A percentile compares a stretch with the other conserved stretches of the same genome.
These are phyloP conservation scores for Arrhopalites spinosus DNA, from an alignment of 2,888 invertebrate genomes.

Conservation along the genomic window DNA sequence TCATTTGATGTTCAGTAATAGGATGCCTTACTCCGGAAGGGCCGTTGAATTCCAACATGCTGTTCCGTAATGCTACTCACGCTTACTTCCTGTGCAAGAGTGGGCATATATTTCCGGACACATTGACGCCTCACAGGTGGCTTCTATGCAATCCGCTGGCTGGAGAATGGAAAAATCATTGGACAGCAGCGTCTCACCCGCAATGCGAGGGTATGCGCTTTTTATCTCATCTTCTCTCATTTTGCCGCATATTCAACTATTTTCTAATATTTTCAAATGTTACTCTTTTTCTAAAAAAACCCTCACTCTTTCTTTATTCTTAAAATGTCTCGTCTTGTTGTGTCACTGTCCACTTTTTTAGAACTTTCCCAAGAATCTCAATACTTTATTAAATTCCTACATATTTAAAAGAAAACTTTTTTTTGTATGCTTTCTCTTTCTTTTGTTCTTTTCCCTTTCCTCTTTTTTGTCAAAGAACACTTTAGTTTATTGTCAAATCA, in stretches of 20 bases:
- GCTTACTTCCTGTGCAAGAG: constrained; percentile 53
- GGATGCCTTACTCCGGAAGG: constrained; percentile 51
- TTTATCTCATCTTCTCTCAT: not conserved
- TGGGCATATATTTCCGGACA: constrained; percentile 53
- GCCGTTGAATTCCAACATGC: constrained; percentile 51
- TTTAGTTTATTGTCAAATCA: too few species aligned
- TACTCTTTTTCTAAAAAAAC: not conserved
- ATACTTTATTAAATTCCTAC: too few species aligned
- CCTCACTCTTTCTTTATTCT: not conserved
- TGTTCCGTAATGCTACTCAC: constrained; percentile 54
- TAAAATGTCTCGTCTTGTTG: not conserved
- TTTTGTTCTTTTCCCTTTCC: not conserved
- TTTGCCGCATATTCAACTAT: not conserved
- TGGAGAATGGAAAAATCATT: too few species aligned
- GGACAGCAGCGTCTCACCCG: constrained; percentile 39
- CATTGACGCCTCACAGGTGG: constrained; percentile 51
- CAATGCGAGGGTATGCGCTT: constrained; percentile 51
- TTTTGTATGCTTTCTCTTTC: not conserved
- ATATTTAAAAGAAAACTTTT: not conserved
- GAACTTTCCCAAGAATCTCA: not conserved
- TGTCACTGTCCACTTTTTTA: not conserved
- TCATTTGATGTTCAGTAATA: constrained; percentile 45
- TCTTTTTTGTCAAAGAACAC: too few species aligned
- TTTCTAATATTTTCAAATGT: not conserved
- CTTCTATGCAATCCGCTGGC: constrained; percentile 52